These are phyloP conservation scores for Mionectes olivaceus DNA, from an alignment of 2,797 vertebrate species.

Conservation along the genomic window DNA sequence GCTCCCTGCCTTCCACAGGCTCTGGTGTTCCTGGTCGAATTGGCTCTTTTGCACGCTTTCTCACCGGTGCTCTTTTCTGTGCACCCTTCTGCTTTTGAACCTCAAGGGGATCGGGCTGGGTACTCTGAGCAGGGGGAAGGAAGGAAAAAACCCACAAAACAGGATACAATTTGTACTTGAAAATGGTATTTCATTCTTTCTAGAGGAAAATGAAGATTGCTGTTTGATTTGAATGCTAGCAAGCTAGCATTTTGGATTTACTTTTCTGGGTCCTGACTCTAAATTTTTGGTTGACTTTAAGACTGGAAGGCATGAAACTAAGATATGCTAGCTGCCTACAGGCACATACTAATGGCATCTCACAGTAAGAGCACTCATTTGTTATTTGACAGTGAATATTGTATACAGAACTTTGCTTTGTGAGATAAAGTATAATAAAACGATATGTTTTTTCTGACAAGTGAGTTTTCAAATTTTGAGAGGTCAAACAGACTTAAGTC, in stretches of 20 bases:
- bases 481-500: background rate
- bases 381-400: background rate
- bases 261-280: background rate
- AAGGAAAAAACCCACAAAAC: background rate
- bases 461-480: background rate
- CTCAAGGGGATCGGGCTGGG: slow-evolving; percentile 74
- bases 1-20: slow-evolving; percentile 83
- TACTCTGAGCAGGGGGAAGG: slow-evolving; percentile 29
- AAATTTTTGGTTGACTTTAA: background rate
- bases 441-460: background rate
- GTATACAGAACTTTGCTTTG: background rate
- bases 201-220: background rate
- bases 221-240: background rate
- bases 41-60: slow-evolving; percentile 74
- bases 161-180: background rate
- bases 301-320: background rate
- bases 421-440: background rate
- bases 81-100: slow-evolving; percentile 77
- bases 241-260: background rate
- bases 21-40: slow-evolving; percentile 77
- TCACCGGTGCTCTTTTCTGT: slow-evolving; percentile 75
- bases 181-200: background rate
- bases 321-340: background rate
- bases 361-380: background rate
- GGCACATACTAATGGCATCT: background rate